Percentiles rank a stretch among this genome's conserved stretches.
Conservation (phyloP, 2,113 vertebrate genomes). For the Macaca mulatta region DNA sequence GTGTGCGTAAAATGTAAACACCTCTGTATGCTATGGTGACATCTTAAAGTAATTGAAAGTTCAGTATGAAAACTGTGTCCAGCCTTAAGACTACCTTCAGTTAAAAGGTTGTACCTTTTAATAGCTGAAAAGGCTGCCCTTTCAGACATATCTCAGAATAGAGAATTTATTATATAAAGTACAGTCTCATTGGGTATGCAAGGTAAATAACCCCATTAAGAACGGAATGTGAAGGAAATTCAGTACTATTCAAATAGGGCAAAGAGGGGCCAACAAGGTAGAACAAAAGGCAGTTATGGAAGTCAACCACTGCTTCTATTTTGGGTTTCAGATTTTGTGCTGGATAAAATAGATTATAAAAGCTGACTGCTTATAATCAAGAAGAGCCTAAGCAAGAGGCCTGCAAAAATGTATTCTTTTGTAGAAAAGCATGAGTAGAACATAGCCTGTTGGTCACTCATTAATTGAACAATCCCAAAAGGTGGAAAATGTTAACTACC, state of each 20-base stretch:
- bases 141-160: constrained; percentile 63
- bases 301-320: constrained; percentile 66
- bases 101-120: constrained; percentile 76
- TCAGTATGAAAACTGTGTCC: constrained; percentile 62
- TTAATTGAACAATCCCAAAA: constrained; percentile 3
- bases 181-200: constrained; percentile 71
- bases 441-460: neutral
- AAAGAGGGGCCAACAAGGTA: constrained; percentile 51
- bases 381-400: neutral
- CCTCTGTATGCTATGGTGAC: constrained; percentile 40
- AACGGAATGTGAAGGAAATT: constrained; percentile 57
- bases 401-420: constrained; percentile 1
- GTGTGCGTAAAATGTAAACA: constrained; percentile 71
- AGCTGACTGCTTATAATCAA: constrained; percentile 29
- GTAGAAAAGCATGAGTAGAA: constrained; percentile 13
- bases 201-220: constrained; percentile 76
- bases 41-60: constrained; percentile 72
- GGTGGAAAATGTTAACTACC: neutral
- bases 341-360: constrained; percentile 55
- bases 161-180: constrained; percentile 69
- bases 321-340: constrained; percentile 54
- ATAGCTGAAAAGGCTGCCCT: constrained; percentile 68
- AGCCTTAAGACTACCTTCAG: constrained; percentile 60
- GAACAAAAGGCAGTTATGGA: constrained; percentile 61
- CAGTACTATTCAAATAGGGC: constrained; percentile 73